Conservation (phyloP, 1,140 invertebrate species). For the Eciton burchellii region DNA sequence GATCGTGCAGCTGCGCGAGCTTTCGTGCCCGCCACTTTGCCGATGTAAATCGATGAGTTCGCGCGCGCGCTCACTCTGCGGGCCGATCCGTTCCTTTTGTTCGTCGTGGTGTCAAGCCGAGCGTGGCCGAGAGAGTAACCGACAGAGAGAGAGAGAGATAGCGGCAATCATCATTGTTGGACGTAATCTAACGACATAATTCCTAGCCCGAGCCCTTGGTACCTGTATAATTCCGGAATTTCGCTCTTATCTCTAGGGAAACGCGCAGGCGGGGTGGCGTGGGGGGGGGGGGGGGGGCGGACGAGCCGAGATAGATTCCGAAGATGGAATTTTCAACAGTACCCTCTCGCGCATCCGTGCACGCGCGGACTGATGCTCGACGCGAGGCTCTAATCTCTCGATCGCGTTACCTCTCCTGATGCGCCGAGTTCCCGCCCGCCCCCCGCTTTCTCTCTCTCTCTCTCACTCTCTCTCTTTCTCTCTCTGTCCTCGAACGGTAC, state of each 20-base stretch:
- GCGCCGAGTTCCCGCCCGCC: too few species aligned
- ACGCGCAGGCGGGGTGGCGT: too few species aligned
- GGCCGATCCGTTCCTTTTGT: constrained; percentile 30
- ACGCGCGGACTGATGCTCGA: neutral
- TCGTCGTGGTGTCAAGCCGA: constrained; percentile 50
- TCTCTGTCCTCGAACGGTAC: neutral
- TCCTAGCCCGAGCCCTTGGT: constrained; percentile 14
- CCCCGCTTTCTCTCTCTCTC: too few species aligned
- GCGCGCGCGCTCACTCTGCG: constrained; percentile 41
- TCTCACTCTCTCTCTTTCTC: too few species aligned
- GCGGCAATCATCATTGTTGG: constrained; percentile 59
- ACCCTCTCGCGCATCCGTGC: too few species aligned
- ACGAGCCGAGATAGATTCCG: neutral
- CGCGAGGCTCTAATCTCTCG: neutral
- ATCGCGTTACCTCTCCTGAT: neutral
- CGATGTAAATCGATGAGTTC: constrained; percentile 61
- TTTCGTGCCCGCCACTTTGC: constrained; percentile 59
- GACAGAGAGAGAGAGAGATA: constrained; percentile 51
- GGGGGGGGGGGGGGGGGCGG: neutral
- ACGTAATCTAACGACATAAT: constrained; percentile 58
- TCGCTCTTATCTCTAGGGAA: neutral
- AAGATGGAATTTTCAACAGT: neutral
- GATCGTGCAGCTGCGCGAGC: constrained; percentile 53
- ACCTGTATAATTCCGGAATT: constrained; percentile 39
- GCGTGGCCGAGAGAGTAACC: constrained; percentile 51